Base-by-base conservation (phyloP, 2,113 vertebrate genomes). In the Theristicus caerulescens region DNA sequence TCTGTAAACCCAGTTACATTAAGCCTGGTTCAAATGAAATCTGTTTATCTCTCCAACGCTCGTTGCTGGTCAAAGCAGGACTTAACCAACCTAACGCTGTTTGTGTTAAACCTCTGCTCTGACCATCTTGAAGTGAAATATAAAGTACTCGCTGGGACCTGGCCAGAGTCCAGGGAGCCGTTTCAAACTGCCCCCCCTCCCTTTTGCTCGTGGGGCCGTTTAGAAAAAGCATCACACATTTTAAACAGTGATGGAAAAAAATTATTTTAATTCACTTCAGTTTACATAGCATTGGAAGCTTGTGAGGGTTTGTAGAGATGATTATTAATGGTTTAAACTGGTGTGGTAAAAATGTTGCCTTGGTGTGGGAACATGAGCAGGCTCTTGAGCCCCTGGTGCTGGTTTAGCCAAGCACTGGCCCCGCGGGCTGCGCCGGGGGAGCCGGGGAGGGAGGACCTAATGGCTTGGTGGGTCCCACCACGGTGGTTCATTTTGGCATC, bases 1-100 rank as follows among this genome's bases (percentile, higher is more conserved):
- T 93, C 91, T 95, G 66, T 87, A 93, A 95, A 94, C 86, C 91
- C 73, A 57, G n/a, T 22, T 94, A 71, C 94, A 92, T 97, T 95
- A 94, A 92, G 73, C 86, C 73, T 1, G 0, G 77, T 82, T 95
- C 95, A 94, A 87, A 91, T 79, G 83, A 94, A 89, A 79, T 88
- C 91, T 96, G 92, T 96, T 96, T 96, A 94, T 62, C 70, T 89
- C 95, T 96, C 91, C 70, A 34, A 13, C 7, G 6, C 88, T 88
- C 13, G 1, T 46, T 14, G 79, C 86, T 49, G 94, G 86, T 93
- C 94, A 67, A 74, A 92, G 91, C 77, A 72, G 94, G 89, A 89
- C 88, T 88, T 82, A 46, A 55, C 96, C 32, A 95, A 92, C 74
- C 88, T 7, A n/a, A 52, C 0, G 11, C 71, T 93, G 82, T 92